Evolutionary conservation across 2,888 invertebrate species (phyloP), one percentile per base, ranked within the genome.

Genomic region (Lycophotia porphyrea): DNA sequence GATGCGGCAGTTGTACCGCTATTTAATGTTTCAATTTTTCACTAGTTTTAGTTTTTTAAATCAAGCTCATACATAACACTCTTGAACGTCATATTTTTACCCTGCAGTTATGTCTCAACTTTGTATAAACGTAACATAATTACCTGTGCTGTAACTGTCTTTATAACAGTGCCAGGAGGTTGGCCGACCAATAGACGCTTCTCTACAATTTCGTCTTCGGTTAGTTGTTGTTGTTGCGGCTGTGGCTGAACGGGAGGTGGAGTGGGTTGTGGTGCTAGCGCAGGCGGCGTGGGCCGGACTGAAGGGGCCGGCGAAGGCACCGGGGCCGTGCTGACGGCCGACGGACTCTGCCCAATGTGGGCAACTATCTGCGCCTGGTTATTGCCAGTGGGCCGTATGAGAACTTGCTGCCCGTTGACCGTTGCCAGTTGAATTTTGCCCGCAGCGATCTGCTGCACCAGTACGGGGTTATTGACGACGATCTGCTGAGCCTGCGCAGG

Each of bases 371-470:
- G 98, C 15, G 98, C 98, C 90, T 98, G 98, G 91, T 98, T 98
- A 92, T 98, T 98, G 70, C 98, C 98, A 18, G 98, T 97, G 1
- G 98, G 98, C 65, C 98, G 97, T 78, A 98, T 98, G 63, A 98
- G 96, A 44, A 98, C 98, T 93, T 98, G 98, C 90, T 98, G 98
- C 0, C 98, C 98, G 91, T 98, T 98, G 42, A 98, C 98, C 0
- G 98, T 98, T 0, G 98, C 98, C 74, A 98, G 96, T 92, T 98
- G 98, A 15, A 98, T 97, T 93, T 98, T 98, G 13, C 98, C 98
- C 27, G 98, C 97, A 3, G 98, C 98, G 80, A 98, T 96, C 92
- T 98, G 98, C 91, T 98, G 98, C 27, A 98, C 98, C 60, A 98
- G 94, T 31, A 97, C 97, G 5, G 97, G 98, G 92, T 98, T 98